Conservation (phyloP, 2,797 vertebrate species). For the Eospalax fontanierii region DNA sequence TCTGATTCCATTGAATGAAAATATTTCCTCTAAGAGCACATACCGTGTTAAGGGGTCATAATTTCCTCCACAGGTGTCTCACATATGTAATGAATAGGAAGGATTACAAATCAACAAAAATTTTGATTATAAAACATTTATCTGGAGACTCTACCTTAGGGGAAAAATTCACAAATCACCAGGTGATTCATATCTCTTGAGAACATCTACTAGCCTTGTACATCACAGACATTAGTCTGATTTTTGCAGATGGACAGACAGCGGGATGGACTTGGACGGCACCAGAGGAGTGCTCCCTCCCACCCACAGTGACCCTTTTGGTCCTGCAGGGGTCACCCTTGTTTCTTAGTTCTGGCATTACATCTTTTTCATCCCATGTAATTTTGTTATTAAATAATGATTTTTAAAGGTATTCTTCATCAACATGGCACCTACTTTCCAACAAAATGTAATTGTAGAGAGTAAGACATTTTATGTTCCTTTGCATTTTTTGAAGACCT, state of each 20-base stretch:
- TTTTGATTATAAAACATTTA: background rate
- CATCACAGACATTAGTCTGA: too few relatives aligned
- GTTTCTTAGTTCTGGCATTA: background rate
- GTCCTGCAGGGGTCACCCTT: background rate
- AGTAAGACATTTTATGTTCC: background rate
- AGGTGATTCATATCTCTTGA: background rate
- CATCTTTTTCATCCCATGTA: background rate
- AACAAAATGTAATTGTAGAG: background rate
- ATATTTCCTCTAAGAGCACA: constrained; percentile 40
- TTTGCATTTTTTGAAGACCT: background rate
- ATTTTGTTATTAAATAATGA: constrained; percentile 53
- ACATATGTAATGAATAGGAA: constrained; percentile 6
- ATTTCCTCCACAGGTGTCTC: constrained; percentile 33
- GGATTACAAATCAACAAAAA: background rate
- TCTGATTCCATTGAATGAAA: constrained; percentile 48
- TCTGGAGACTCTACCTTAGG: background rate
- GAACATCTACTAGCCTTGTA: background rate
- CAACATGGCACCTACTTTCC: background rate
- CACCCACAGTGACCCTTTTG: background rate
- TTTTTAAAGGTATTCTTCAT: background rate
- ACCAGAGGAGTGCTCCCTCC: background rate
- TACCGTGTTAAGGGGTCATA: background rate
- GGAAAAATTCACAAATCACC: background rate
- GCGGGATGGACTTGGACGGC: background rate
- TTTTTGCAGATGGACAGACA: background rate